A percentile compares a stretch with the other conserved stretches of the same genome.
phyloP scores from a whole-genome alignment of 2,888 invertebrate genomes.

The Agonopterix arenella region DNA sequence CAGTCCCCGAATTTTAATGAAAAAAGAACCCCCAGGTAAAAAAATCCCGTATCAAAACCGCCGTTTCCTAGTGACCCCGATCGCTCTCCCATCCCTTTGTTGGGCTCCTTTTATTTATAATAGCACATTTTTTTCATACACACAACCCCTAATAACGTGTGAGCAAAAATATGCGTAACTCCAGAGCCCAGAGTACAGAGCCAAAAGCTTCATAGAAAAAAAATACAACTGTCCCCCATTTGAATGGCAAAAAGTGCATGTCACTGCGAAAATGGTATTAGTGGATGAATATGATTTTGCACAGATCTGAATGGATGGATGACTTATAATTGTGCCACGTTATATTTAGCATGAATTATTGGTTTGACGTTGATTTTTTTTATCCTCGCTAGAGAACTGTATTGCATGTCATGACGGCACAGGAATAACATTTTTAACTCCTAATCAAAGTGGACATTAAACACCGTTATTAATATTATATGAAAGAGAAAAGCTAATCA shows the following conservation, averaged over 20 bases:
- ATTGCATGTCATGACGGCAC: background rate
- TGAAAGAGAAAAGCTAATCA: conserved; percentile 1
- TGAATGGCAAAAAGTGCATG: conserved; percentile 76
- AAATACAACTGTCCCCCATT: conserved; percentile 70
- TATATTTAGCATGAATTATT: conserved; percentile 76
- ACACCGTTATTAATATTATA: too few species aligned
- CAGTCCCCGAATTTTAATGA: conserved; percentile 54
- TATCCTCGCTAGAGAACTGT: background rate
- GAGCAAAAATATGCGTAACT: conserved; percentile 73
- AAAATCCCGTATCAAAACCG: conserved; percentile 74
- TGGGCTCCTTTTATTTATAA: conserved; percentile 71
- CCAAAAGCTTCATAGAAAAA: conserved; percentile 54
- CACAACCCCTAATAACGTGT: conserved; percentile 71
- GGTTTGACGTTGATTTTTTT: conserved; percentile 61
- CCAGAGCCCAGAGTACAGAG: conserved; percentile 25
- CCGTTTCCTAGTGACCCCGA: conserved; percentile 77
- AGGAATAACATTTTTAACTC: background rate
- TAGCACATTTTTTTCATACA: conserved; percentile 75
- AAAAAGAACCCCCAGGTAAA: conserved; percentile 73
- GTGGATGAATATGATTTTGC: conserved; percentile 71
- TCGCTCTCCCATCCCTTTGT: conserved; percentile 75
- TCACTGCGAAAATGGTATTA: conserved; percentile 72
- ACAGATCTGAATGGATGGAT: conserved; percentile 67
- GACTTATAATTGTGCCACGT: conserved; percentile 72
- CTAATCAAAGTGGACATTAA: too few species aligned